Evolutionary conservation across 2,113 vertebrate species (phyloP).

Genomic region (Otis tarda): DNA sequence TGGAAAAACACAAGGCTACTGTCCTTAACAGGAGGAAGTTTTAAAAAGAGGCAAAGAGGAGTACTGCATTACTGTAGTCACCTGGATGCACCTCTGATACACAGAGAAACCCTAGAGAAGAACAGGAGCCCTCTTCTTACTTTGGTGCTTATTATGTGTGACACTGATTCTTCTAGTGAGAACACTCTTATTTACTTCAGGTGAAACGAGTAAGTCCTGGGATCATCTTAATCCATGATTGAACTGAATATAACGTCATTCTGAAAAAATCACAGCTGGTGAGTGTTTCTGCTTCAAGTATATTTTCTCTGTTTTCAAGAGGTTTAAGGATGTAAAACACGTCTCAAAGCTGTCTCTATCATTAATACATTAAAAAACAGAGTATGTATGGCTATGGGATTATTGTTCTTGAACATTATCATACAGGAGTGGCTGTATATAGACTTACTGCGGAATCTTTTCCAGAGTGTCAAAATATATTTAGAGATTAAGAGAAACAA

Average conservation of each 20-base stretch:
- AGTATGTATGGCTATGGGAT: not conserved
- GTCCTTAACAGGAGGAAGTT: not conserved
- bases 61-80: not conserved
- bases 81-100: not conserved
- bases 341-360: not conserved
- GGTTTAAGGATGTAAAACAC: not conserved
- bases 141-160: not conserved
- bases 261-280: not conserved
- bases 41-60: not conserved
- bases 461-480: not conserved
- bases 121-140: not conserved
- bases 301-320: not conserved
- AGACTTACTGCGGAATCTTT: not conserved
- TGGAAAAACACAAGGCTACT: not conserved
- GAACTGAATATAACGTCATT: not conserved
- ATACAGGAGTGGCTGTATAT: not conserved
- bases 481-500: not conserved
- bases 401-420: not conserved
- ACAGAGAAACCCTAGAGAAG: not conserved
- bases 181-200: not conserved
- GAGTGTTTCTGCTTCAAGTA: not conserved
- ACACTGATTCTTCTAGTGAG: not conserved
- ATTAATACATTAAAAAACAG: not conserved
- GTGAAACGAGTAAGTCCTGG: not conserved
- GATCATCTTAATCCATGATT: not conserved